Percentiles rank a stretch among this genome's conserved stretches.
Conservation (phyloP, 1,140 invertebrate genomes). For the Dryas iulia region DNA sequence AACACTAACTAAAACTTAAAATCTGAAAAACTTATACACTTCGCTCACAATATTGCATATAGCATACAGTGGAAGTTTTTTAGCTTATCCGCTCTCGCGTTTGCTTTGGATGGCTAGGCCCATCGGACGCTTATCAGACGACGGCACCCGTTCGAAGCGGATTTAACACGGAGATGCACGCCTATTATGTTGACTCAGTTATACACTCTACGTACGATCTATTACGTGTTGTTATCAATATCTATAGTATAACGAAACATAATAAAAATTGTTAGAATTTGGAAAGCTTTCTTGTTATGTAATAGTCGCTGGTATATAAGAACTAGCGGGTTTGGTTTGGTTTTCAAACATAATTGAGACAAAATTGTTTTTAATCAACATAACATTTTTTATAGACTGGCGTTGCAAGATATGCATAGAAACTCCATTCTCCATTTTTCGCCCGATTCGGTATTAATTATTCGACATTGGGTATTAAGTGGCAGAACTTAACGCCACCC, state of each 20-base stretch:
- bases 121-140: constrained; percentile 24
- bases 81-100: constrained; percentile 5
- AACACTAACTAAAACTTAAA: neutral
- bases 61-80: neutral
- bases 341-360: no score
- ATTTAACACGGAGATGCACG: constrained; percentile 28
- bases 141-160: constrained; percentile 24
- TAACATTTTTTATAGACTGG: no score
- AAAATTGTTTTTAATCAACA: no score
- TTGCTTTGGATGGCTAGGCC: constrained; percentile 10
- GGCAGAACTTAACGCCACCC: no score
- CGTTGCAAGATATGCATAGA: no score
- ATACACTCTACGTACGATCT: neutral
- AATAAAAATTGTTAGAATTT: neutral
- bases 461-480: no score
- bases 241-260: neutral
- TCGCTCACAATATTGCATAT: neutral
- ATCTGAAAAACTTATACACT: neutral
- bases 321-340: no score
- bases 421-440: no score
- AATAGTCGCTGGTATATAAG: no score
- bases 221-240: neutral
- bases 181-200: constrained; percentile 21
- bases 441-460: no score
- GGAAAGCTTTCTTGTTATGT: no score